A percentile compares a stretch with the other conserved stretches of the same genome.
Conservation (phyloP, 2,888 invertebrate species). For the Drosophila leonis region DNA sequence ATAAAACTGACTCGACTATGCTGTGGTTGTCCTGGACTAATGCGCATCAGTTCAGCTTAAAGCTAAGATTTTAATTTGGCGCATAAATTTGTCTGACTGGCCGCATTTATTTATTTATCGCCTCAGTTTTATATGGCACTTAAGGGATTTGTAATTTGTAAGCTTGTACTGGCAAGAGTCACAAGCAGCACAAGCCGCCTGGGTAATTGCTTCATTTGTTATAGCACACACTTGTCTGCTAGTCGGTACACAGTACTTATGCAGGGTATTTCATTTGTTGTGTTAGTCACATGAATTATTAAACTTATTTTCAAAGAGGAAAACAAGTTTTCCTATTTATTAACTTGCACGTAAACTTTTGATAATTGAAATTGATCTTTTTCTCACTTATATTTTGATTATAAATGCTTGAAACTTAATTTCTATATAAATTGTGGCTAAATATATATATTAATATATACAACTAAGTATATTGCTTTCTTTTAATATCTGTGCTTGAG, state of each 20-base stretch:
- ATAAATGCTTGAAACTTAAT: too few species aligned
- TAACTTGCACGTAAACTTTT: not conserved
- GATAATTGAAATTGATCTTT: not conserved
- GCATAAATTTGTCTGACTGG: constrained; percentile 61
- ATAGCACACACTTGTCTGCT: not conserved
- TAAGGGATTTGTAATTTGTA: constrained; percentile 67
- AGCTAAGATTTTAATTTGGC: constrained; percentile 66
- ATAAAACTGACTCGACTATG: constrained; percentile 28
- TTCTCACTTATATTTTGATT: not conserved
- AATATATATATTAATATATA: not conserved
- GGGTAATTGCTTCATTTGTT: constrained; percentile 34
- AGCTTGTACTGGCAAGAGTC: constrained; percentile 15
- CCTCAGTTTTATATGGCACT: constrained; percentile 46
- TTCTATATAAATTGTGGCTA: too few species aligned
- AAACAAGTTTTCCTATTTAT: not conserved
- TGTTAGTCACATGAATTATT: not conserved
- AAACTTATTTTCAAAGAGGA: not conserved
- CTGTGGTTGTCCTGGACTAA: constrained; percentile 40
- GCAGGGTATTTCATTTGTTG: constrained; percentile 2
- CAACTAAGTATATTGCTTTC: not conserved
- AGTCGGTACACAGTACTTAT: not conserved
- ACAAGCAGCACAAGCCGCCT: not conserved
- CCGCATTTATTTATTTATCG: constrained; percentile 65
- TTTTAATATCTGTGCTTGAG: not conserved
- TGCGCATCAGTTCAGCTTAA: constrained; percentile 54